Base-by-base conservation (phyloP, 2,888 invertebrate genomes). In the Reticulitermes lucifugus region DNA sequence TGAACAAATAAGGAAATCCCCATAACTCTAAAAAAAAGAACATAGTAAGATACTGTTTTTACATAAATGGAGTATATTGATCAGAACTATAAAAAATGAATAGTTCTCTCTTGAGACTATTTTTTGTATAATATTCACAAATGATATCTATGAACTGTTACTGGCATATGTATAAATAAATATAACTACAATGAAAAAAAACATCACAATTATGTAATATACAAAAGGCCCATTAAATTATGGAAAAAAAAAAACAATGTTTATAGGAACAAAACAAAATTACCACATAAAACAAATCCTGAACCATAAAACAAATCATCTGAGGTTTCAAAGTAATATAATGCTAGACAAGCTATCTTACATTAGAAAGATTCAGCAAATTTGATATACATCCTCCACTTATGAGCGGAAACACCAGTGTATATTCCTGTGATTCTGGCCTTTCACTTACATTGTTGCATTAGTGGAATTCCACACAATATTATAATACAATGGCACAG, bases 81-180 rank as follows among this genome's bases (percentile, higher is more conserved):
- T 35, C 73, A 73, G 73, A 73, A 73, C 73, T 73, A 73, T 73
- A 14, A 73, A 73, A 73, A 73, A 73, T 21, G 41, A 73, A 73
- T 73, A 73, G 73, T 73, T 73, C 73, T 73, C 41, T 41, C 73
- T 73, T 73, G 73, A 73, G 18, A 73, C 29, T 73, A 73, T 73
- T 65, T 46, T 55, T 65, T 73, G 73, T 73, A 73, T 73, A 70
- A 35, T 83, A 83, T 83, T 46, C 83, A 83, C 55, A 83, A 83
- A 71, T 71, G 25, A 81, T 60, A 83, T 83, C 35, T 60, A 71
- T 60, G 51, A 65, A 71, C 29, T 41, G 83, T 46, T 71, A 83
- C 71, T 71, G 51, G 79, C 14, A 59, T 79, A 79, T 51, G 35
- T 79, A 79, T 79, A 79, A 79, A 79, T 79, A 79, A 55, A 79